Evolutionary conservation across 2,797 vertebrate genomes (phyloP), one percentile per base, ranked within the genome.

Genomic region (Cetoscarus ocellatus): DNA sequence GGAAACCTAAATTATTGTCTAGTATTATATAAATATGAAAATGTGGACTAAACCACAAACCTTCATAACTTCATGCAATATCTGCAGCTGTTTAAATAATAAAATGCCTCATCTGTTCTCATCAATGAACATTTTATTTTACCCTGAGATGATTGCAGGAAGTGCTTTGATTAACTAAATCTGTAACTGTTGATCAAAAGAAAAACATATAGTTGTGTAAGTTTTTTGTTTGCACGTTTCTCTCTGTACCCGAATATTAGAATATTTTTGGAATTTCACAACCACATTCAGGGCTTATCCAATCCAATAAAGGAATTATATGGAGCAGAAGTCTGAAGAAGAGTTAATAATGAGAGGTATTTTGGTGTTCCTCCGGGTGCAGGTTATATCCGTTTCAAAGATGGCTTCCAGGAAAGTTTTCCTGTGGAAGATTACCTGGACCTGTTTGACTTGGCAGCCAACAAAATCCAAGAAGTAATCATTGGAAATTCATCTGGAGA

Each of bases 351-450:
- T 45, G 15, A 54, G n/a, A 40, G 38, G 68, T 35, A 14, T 52
- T 61, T 60, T 68, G 51, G 14, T 75, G 19, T 59, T 7, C 27
- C 42, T 55, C 7, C 7, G 11, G 45, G 53, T 86, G 53, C 60
- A 99, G 97, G 97, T 49, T 97, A 96, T 67, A 95, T 97, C 67
- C 95, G 95, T 47, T 92, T 96, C 80, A 94, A 95, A 85, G 95
- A 96, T 1, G 96, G 96, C 7, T 95, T 97, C 64, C 91, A 95
- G 3, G 94, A 95, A 65, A 96, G 90, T 40, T 97, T 96, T 87
- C 96, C 96, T 0, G 88, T 98, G 84, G 94, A 98, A 52, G 97
- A 99, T 86, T 99, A 99, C 80, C 90, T 99, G 78, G 98, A 99
- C 61, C 93, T 99, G 58, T 98, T 99, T 65, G 98, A 99, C 88